Evolutionary conservation across 1,140 invertebrate species (phyloP).

Genomic region (Zaprionus camerounensis): DNA sequence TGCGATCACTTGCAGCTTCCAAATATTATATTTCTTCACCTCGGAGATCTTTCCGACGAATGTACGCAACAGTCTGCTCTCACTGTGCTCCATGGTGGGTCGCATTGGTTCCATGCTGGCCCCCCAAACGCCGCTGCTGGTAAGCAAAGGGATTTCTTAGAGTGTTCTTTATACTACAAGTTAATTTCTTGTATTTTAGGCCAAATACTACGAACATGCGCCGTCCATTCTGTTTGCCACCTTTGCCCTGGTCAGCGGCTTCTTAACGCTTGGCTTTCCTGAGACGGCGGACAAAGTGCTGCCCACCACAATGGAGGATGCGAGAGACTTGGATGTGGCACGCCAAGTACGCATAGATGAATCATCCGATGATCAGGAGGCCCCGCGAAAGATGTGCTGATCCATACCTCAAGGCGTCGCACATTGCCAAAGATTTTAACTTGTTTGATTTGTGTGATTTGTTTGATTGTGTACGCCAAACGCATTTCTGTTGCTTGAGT

Average conservation of each 20-base stretch:
- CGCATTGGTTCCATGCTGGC: constrained; percentile 88
- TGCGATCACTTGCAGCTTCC: constrained; percentile 89
- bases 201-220: constrained; percentile 85
- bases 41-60: constrained; percentile 90
- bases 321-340: constrained; percentile 84
- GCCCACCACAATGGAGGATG: constrained; percentile 88
- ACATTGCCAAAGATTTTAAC: constrained; percentile 37
- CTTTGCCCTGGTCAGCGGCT: constrained; percentile 87
- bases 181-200: constrained; percentile 23
- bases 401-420: not conserved
- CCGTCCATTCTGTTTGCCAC: constrained; percentile 90
- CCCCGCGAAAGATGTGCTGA: constrained; percentile 34
- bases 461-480: constrained; percentile 3
- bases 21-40: constrained; percentile 89
- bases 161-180: not conserved
- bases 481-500: constrained; percentile 35
- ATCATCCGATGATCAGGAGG: constrained; percentile 9
- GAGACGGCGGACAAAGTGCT: constrained; percentile 88
- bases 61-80: constrained; percentile 87
- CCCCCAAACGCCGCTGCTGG: constrained; percentile 87
- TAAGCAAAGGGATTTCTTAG: constrained; percentile 30
- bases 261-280: constrained; percentile 87
- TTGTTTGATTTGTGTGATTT: not conserved
- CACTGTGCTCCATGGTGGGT: constrained; percentile 89
- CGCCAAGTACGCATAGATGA: constrained; percentile 10